Evolutionary conservation across 2,888 invertebrate species (phyloP), one percentile per base, ranked within the genome.

Genomic region (Euzetes globulus): DNA sequence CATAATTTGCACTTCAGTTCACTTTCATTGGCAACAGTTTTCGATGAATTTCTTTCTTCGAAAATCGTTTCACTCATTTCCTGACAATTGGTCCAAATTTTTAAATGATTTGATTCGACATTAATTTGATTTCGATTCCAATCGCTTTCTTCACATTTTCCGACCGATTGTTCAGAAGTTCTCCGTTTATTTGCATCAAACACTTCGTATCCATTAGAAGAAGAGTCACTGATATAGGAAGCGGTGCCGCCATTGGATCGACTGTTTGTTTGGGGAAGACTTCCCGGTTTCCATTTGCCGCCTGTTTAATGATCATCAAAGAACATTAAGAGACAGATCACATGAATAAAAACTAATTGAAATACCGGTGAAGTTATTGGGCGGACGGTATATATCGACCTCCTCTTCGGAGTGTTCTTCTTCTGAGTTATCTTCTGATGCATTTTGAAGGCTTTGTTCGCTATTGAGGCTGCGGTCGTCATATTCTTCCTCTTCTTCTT

Each of bases 251-350:
- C 19, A 15, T 37, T 70, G 70, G 70, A 17, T 1, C 25, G 17
- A 37, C 1, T 68, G 5, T 9, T n/a, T 3, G 60, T 19, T 17
- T 75, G 45, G 7, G 77, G 77, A n/a, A 65, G 41, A 22, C 52
- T 79, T 33, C 89, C 89, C 0, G 91, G 91, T 72, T 90, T 86
- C 91, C 91, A 92, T 84, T 92, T 92, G 0, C 90, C 91, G 81
- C 63, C 63, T 65, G n/a, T 27, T 27, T 58, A 5, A 58, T 15
- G 6, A 19, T 13, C 25, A 37, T 33, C 11, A 1, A 65, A 4
- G 19, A 15, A 65, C n/a, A 29, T 13, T n/a, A 33, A 37, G 7
- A 15, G 9, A 65, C 19, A 19, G 29, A 29, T 33, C 9, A 9
- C 19, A 5, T 19, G 11, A 27, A 3, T 33, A 1, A 22, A 47